A percentile compares a stretch with the other conserved stretches of the same genome.
These are phyloP conservation scores for Anisognathus igniventris DNA, from an alignment of 2,797 vertebrate genomes.

Conservation along the genomic window DNA sequence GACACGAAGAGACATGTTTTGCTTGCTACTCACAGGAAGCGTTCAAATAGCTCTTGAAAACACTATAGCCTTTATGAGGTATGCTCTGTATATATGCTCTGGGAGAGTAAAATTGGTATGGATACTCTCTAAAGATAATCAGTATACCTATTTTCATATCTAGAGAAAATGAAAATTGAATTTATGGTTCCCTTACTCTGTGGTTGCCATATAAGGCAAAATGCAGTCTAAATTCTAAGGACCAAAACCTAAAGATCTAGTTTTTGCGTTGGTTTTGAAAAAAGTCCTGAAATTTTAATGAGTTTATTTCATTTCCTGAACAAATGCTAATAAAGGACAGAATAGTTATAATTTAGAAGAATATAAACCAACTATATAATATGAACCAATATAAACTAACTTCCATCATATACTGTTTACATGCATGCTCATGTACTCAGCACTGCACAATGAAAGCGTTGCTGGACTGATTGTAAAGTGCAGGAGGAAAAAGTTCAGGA, in stretches of 20 bases:
- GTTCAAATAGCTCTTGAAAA: background rate
- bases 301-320: background rate
- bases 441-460: background rate
- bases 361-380: background rate
- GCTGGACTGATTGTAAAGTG: background rate
- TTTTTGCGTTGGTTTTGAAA: background rate
- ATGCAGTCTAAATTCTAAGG: background rate
- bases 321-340: background rate
- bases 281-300: background rate
- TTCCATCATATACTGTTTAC: background rate
- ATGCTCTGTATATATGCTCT: background rate
- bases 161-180: background rate
- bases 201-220: background rate
- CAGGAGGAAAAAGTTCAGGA: conserved; percentile 33
- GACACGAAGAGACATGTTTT: background rate
- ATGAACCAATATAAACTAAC: background rate
- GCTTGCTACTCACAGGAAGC: background rate
- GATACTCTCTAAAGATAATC: background rate
- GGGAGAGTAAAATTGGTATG: background rate
- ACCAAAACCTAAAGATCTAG: background rate
- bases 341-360: background rate
- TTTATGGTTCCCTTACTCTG: background rate
- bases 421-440: background rate
- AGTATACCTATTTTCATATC: background rate
- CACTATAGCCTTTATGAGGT: background rate